Conservation (phyloP, 2,113 vertebrate genomes). For the Protomyctophum bolini region DNA sequence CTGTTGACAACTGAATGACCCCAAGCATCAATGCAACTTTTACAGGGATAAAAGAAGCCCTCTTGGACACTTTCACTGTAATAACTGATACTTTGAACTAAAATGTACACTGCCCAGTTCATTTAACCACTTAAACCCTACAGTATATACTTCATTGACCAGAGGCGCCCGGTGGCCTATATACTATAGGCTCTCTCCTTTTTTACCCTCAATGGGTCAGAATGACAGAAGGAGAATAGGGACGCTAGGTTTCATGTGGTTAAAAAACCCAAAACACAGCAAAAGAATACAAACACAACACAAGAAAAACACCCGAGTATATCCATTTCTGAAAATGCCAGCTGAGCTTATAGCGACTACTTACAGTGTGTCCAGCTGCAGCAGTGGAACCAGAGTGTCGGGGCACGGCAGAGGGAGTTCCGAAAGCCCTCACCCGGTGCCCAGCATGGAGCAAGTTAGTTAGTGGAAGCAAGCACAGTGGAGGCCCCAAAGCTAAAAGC, state of each 20-base stretch:
- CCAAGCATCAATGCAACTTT: conserved; percentile 44
- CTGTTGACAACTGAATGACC: conserved; percentile 38
- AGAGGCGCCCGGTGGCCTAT: too few relatives aligned
- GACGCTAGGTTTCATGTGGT: too few relatives aligned
- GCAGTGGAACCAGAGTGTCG: neutral
- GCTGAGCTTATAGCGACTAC: conserved; percentile 28
- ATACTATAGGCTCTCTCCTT: too few relatives aligned
- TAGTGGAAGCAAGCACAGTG: conserved; percentile 28
- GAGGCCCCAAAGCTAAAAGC: conserved; percentile 37
- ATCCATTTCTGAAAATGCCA: too few relatives aligned
- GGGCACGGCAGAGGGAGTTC: too few relatives aligned
- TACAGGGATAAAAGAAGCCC: conserved; percentile 26
- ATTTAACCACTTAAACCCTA: neutral
- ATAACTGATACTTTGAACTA: conserved; percentile 17
- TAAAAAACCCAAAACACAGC: too few relatives aligned
- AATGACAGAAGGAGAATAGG: too few relatives aligned
- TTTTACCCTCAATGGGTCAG: too few relatives aligned
- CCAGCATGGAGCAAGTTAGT: conserved; percentile 17
- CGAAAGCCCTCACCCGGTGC: conserved; percentile 1
- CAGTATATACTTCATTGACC: too few relatives aligned
- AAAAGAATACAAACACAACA: too few relatives aligned
- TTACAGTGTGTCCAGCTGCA: conserved; percentile 38
- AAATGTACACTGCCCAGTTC: neutral
- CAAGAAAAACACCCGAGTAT: too few relatives aligned
- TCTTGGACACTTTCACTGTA: conserved; percentile 21